Evolutionary conservation across 2,888 invertebrate genomes (phyloP).

Genomic region (Cosmia pyralina): DNA sequence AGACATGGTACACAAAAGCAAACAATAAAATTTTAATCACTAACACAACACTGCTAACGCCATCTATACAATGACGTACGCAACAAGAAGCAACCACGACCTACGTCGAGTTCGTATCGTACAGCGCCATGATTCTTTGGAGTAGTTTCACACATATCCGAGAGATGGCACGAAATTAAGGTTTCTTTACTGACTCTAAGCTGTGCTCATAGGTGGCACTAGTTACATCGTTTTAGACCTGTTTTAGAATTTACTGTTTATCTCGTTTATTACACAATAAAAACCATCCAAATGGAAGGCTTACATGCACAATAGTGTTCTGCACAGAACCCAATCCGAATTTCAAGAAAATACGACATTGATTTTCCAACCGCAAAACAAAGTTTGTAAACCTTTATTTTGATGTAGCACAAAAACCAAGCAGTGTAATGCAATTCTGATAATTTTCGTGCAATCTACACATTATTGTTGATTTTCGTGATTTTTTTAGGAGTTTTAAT

Average conservation of each 20-base stretch:
- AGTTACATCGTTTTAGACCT: not conserved
- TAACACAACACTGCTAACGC: slow-evolving; percentile 51
- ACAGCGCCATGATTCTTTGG: slow-evolving; percentile 63
- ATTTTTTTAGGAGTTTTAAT: not conserved
- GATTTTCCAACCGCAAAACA: slow-evolving; percentile 13
- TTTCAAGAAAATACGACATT: not conserved
- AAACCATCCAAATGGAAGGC: not conserved
- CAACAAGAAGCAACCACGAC: not conserved
- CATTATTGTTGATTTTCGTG: no score
- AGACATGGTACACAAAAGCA: no score
- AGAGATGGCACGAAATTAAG: slow-evolving; percentile 56
- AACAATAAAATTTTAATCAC: not conserved
- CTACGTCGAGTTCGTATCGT: not conserved
- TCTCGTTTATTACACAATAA: not conserved
- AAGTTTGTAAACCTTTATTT: slow-evolving; percentile 8
- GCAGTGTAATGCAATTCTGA: not conserved
- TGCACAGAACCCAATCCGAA: not conserved
- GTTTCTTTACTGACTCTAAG: not conserved
- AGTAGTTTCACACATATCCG: slow-evolving; percentile 9
- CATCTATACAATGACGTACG: slow-evolving; percentile 52
- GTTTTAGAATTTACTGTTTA: not conserved
- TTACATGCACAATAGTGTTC: not conserved
- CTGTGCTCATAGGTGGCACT: slow-evolving; percentile 29
- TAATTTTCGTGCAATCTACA: not conserved
- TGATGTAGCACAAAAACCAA: not conserved